Conservation (phyloP, 2,888 invertebrate species). For the Lagria hirta region DNA sequence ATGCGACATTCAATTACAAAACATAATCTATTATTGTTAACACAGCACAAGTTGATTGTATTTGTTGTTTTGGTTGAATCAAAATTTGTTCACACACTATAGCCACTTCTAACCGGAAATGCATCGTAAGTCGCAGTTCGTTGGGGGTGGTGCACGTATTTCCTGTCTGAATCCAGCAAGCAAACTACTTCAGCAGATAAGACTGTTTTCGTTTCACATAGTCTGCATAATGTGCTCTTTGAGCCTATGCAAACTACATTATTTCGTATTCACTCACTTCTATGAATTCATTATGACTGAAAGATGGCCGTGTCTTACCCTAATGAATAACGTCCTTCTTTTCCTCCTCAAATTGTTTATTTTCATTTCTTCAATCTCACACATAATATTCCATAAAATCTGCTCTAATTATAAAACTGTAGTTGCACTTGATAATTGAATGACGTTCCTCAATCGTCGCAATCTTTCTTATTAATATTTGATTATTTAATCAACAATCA, state of each 20-base stretch:
- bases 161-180: slow-evolving; percentile 18
- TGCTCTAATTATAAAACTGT: too few relatives aligned
- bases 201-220: slow-evolving; percentile 38
- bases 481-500: too few relatives aligned
- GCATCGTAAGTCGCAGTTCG: slow-evolving; percentile 27
- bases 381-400: too few relatives aligned
- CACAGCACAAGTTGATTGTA: too few relatives aligned
- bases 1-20: too few relatives aligned
- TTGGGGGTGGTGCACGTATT: slow-evolving; percentile 21
- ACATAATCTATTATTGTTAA: too few relatives aligned
- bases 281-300: slow-evolving; percentile 33
- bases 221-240: slow-evolving; percentile 36
- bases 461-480: too few relatives aligned
- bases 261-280: slow-evolving; percentile 33
- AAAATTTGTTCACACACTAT: too few relatives aligned
- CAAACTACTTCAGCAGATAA: slow-evolving; percentile 32
- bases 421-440: too few relatives aligned
- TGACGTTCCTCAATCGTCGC: too few relatives aligned
- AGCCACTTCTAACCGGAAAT: too few relatives aligned
- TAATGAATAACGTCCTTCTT: slow-evolving; percentile 23
- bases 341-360: slow-evolving; percentile 23
- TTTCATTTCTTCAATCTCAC: slow-evolving; percentile 24
- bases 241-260: slow-evolving; percentile 37
- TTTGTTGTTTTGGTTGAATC: too few relatives aligned
- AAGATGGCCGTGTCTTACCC: slow-evolving; percentile 24